phyloP scores from a whole-genome alignment of 2,888 invertebrate species.

The Drosophila paramelanica region DNA sequence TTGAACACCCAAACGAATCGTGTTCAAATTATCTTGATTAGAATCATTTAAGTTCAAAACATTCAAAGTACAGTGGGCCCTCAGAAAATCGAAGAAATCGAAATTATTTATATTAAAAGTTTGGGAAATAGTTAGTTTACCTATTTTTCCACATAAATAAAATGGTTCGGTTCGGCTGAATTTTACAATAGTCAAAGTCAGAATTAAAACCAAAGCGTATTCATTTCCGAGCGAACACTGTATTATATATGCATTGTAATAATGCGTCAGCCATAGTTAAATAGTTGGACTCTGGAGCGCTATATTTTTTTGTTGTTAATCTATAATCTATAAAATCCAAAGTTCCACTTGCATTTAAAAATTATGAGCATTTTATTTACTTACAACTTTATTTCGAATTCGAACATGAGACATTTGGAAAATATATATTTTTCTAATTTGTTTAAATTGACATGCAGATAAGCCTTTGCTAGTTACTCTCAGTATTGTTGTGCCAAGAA shows the following conservation, averaged over 20 bases:
- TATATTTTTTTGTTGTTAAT: conserved; percentile 2
- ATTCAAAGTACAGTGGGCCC: background rate
- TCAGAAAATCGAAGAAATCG: background rate
- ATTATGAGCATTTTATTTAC: background rate
- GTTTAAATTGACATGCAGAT: conserved; percentile 10
- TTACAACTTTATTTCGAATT: conserved; percentile 24
- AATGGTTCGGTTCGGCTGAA: no score
- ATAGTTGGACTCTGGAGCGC: conserved; percentile 6
- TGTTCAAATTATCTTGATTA: background rate
- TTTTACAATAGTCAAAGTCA: background rate
- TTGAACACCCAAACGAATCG: background rate
- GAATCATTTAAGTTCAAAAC: background rate
- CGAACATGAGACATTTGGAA: conserved; percentile 1
- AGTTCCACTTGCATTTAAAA: background rate
- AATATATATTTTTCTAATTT: conserved; percentile 13
- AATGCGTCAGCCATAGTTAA: background rate
- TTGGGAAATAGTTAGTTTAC: no score
- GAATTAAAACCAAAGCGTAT: background rate
- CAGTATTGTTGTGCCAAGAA: background rate
- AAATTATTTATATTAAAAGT: no score
- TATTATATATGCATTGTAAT: background rate
- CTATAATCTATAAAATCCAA: background rate
- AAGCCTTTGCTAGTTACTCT: background rate
- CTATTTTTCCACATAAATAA: no score
- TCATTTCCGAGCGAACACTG: background rate